Evolutionary conservation across 1,140 invertebrate genomes (phyloP), one percentile per base, ranked within the genome.

Genomic region (Drosophila lacertosa): DNA sequence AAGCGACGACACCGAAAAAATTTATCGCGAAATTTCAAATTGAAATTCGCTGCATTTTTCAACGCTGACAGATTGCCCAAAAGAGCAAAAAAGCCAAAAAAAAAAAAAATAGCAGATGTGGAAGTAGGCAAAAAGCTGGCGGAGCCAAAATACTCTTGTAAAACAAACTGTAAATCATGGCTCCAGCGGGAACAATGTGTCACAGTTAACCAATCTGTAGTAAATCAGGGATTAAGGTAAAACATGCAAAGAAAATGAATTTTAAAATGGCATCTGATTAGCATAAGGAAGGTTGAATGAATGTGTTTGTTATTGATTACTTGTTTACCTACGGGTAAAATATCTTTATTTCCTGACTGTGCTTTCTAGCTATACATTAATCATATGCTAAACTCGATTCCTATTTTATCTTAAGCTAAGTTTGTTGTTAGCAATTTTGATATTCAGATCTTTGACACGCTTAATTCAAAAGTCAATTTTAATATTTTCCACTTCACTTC

Each of bases 191-290:
- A 57, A 18, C 48, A 37, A 82, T 64, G 44, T 66, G 78, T 82
- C 55, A 74, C 35, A 54, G 68, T 82, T 63, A 62, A 70, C 57
- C 67, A 81, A 81, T 76, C 40, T 81, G 77, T 55, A 81, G 73
- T 67, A 51, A 72, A 67, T 81, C 73, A 64, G 33, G 22, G 53
- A 76, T 60, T 59, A 37, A 48, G 48, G 4, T 29, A 7, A 7
- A 29, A 15, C 3, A 32, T 32, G 44, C 18, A 35, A 45, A 24
- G 47, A 4, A 2, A 5, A 24, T 35, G 15, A 20, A 51, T 51
- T 35, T 51, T 33, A 7, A 11, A 15, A 13, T 26, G 29, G 18
- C 32, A 37, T 37, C 0, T 6, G 35, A 16, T 16, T 40, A 13
- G n/a, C 10, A 20, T 15, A 2, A 26, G 13, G 4, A 18, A 13